Base-by-base conservation (phyloP, 2,888 invertebrate genomes). In the Euzophera pinguis region DNA sequence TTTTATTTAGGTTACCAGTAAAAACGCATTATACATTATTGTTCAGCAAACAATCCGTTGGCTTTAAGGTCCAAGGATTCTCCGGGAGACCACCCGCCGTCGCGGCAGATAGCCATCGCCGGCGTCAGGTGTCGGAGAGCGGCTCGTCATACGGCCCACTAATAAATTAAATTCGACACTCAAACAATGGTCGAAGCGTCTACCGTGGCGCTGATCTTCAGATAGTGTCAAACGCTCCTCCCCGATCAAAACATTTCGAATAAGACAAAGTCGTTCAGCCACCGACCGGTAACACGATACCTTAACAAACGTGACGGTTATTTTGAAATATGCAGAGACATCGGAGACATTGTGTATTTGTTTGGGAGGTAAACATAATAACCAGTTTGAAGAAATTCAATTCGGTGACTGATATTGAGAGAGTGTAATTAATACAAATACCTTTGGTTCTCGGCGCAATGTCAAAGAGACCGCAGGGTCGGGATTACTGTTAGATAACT, bases 131-230 rank as follows among this genome's bases (percentile, higher is more conserved):
- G 84, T 80, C 81, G 63, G 70, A 22, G 63, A 65, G 60, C 62
- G 64, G 69, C 57, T 69, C 71, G 67, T 64, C 67, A 64, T 61
- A 58, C 58, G 35, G 22, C 27, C 32, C 72, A 75, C 69, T 73
- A 72, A 73, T 86, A 80, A 86, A 86, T 82, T 81, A 78, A 78
- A 78, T 78, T 84, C 82, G 85, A 86, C 84, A 75, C 71, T 71
- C 73, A 78, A 75, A 86, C 85, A 87, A 86, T 86, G 73, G 76
- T 57, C 58, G 53, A 62, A 65, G 68, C 61, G 59, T 60, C 64
- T 67, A 67, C 67, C 72, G 69, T 69, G 73, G 66, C 70, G 72
- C 65, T 64, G 76, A 80, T 82, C 71, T 55, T 52, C 41, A 64
- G 84, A 83, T 84, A 81, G 62, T 60, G 58, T 53, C 65, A 58